Percentiles rank a stretch among this genome's conserved stretches.
phyloP scores from a whole-genome alignment of 2,888 invertebrate species.

The Corbicula japonica region DNA sequence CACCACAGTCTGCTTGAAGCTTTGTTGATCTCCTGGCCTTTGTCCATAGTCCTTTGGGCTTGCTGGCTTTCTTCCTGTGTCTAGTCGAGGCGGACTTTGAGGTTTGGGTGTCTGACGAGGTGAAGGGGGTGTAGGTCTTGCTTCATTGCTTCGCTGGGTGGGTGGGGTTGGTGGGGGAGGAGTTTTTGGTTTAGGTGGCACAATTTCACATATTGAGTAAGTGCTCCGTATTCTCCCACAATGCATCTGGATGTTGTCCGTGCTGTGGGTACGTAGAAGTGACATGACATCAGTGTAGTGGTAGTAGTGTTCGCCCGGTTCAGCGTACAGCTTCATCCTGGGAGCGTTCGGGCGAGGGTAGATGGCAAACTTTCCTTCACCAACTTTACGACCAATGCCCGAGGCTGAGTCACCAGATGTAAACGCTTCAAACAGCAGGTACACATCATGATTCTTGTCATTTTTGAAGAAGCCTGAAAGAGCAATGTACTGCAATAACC shows the following conservation, averaged over 20 bases:
- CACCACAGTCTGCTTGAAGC: conserved; percentile 28
- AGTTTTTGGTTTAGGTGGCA: conserved; percentile 57
- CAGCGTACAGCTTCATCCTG: conserved; percentile 76
- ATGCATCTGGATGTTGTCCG: conserved; percentile 83
- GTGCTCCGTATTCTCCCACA: conserved; percentile 82
- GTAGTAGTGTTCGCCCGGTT: conserved; percentile 82
- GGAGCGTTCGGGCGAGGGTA: conserved; percentile 83
- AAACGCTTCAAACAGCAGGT: conserved; percentile 81
- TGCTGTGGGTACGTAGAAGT: conserved; percentile 77
- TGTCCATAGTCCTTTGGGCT: conserved; percentile 8
- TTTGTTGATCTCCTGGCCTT: conserved; percentile 2
- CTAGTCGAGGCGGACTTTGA: too few relatives aligned
- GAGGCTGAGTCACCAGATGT: conserved; percentile 67
- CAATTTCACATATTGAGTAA: conserved; percentile 74
- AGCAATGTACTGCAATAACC: too few relatives aligned
- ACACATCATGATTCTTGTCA: conserved; percentile 84
- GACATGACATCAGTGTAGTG: conserved; percentile 79
- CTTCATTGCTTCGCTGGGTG: conserved; percentile 15
- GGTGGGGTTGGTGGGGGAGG: conserved; percentile 43
- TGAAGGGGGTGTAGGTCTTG: conserved; percentile 9
- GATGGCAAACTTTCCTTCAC: conserved; percentile 84
- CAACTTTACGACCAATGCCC: conserved; percentile 78
- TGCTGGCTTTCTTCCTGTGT: too few relatives aligned
- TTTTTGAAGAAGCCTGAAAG: conserved; percentile 82
- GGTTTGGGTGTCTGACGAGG: conserved; percentile 37